Evolutionary conservation across 2,888 invertebrate species (phyloP), one percentile per base, ranked within the genome.

Genomic region (Leuctra nigra): DNA sequence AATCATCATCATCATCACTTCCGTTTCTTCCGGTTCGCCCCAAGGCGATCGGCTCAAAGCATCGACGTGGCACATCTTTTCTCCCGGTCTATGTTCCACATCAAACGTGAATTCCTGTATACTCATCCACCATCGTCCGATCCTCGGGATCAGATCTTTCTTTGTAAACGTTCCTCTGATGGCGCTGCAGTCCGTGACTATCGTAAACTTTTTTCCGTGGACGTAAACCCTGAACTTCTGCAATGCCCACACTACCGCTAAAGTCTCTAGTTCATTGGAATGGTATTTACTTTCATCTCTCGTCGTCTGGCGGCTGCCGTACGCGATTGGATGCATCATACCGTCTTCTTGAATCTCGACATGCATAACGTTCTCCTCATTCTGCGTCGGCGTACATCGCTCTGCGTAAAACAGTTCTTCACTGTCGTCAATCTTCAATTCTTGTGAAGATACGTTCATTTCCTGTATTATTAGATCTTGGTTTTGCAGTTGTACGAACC

Each of bases 221-320:
- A 72, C 35, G 41, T 70, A 72, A 0, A 66, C 63, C 35, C 70
- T 58, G 59, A 72, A 70, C 52, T 68, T 63, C 22, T 63, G 57
- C 18, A 70, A 54, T 0, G 66, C 63, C 36, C 62, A 65, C 0
- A 64, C 68, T 29, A 68, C 66, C 0, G 72, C 71, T 4, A 73
- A 59, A 0, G 66, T 66, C 59, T 71, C 73, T 22, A 70, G 55
- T 25, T 75, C 72, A 23, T 69, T 67, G 1, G 67, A 67, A 14
- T 67, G 66, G 55, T 69, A 71, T 18, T 63, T 66, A 9, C 62
- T 57, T 62, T 72, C 70, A 0, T 67, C 64, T 1, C 57, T 61
- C 0, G 66, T 67, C 6, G 66, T 68, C 35, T 64, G 63, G 56
- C 66, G 63, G 39, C 68, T 69, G 33, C 57, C 67, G 53, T 68